phyloP scores from a whole-genome alignment of 2,113 vertebrate genomes.

The Anguilla rostrata region DNA sequence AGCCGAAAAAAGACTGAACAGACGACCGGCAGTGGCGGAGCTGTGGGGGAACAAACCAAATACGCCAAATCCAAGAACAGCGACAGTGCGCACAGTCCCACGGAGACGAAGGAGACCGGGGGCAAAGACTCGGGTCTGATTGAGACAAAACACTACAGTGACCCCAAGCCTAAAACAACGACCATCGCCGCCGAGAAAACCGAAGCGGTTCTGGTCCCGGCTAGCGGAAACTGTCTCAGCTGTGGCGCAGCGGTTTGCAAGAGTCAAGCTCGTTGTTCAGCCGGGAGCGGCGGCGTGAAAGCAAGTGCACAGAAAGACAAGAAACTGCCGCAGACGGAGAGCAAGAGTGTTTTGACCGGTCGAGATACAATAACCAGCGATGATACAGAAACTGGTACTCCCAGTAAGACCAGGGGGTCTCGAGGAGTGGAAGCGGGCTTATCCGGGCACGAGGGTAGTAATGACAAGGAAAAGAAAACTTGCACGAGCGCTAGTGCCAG shows the following conservation, averaged over 20 bases:
- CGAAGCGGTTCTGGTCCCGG: conserved; percentile 41
- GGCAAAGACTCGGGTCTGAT: conserved; percentile 46
- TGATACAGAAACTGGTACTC: conserved; percentile 40
- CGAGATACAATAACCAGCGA: not conserved
- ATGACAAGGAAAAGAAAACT: conserved; percentile 58
- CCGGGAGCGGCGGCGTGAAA: conserved; percentile 57
- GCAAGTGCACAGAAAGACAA: conserved; percentile 61
- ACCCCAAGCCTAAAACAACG: conserved; percentile 41
- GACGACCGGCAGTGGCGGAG: conserved; percentile 47
- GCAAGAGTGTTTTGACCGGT: conserved; percentile 44
- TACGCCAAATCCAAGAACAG: conserved; percentile 46
- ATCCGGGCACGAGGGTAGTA: conserved; percentile 32
- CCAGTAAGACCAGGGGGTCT: conserved; percentile 32
- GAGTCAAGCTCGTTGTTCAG: conserved; percentile 42
- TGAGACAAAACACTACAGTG: conserved; percentile 40
- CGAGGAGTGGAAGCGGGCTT: conserved; percentile 45
- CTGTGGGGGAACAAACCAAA: conserved; percentile 18
- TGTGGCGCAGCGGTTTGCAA: conserved; percentile 57
- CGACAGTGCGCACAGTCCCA: conserved; percentile 65
- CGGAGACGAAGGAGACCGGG: conserved; percentile 61
- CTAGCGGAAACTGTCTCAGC: conserved; percentile 61
- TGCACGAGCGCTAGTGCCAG: conserved; percentile 47
- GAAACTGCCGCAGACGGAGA: conserved; percentile 53
- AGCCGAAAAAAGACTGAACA: conserved; percentile 71
- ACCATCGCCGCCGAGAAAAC: conserved; percentile 40